Conservation (phyloP, 2,888 invertebrate genomes). For the Metallyticus violacea region DNA sequence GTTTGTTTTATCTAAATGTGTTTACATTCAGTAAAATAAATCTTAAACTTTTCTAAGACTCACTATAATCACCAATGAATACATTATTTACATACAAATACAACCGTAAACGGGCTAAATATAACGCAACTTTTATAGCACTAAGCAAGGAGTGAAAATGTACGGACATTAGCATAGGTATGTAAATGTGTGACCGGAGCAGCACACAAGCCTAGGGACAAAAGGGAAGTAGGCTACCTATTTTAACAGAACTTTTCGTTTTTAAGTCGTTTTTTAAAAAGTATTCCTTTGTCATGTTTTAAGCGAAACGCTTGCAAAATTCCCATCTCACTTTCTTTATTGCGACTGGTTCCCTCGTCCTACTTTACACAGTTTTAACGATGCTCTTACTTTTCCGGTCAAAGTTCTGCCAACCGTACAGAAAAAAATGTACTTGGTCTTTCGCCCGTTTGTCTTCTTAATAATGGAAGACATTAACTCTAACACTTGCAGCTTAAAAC, state of each 20-base stretch:
- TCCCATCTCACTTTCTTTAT: not conserved
- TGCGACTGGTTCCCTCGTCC: not conserved
- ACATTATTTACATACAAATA: too few relatives aligned
- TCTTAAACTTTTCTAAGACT: too few relatives aligned
- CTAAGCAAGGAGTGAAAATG: too few relatives aligned
- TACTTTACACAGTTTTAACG: not conserved
- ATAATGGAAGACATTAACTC: not conserved
- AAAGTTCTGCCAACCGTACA: not conserved
- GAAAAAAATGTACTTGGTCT: not conserved
- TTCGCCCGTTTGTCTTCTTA: not conserved
- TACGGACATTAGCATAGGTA: too few relatives aligned
- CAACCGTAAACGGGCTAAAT: too few relatives aligned
- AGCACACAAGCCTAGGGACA: too few relatives aligned
- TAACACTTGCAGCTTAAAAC: not conserved
- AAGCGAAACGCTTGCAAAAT: not conserved
- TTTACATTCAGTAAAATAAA: too few relatives aligned
- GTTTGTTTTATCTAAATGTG: too few relatives aligned
- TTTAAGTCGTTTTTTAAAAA: not conserved
- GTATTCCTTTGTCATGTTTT: not conserved
- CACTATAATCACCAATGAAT: too few relatives aligned
- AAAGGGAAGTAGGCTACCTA: too few relatives aligned
- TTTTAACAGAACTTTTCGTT: not conserved
- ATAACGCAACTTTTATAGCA: too few relatives aligned
- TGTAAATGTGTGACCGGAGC: too few relatives aligned
- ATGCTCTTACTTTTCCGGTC: not conserved